Evolutionary conservation across 2,888 invertebrate species (phyloP).

Genomic region (Lamellibrachia satsuma): DNA sequence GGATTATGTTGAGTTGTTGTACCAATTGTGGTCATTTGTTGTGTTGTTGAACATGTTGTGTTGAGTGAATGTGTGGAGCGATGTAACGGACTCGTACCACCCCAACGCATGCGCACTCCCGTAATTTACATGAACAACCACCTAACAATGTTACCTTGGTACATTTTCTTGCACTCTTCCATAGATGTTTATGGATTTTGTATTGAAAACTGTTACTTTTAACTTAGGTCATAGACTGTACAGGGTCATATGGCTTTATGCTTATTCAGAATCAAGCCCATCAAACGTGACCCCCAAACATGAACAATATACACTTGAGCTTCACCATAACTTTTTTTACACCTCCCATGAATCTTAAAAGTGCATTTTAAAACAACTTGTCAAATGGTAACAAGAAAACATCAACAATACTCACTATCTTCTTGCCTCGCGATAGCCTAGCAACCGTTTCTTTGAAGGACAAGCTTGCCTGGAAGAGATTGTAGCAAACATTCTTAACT

Average conservation of each 20-base stretch:
- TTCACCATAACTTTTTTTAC: background rate
- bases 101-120: too few species aligned
- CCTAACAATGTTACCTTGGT: too few species aligned
- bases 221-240: background rate
- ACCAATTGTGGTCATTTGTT: too few species aligned
- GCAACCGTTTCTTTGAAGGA: conserved; percentile 32
- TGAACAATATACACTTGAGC: background rate
- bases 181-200: too few species aligned
- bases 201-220: background rate
- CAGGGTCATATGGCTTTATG: background rate
- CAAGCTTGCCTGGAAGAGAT: conserved; percentile 35
- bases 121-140: too few species aligned
- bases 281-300: background rate
- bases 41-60: too few species aligned
- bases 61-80: too few species aligned
- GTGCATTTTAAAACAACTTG: background rate
- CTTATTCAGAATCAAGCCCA: background rate
- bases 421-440: conserved; percentile 6
- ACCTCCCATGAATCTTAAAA: background rate
- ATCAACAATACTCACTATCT: background rate
- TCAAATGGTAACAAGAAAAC: background rate
- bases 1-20: too few species aligned
- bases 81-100: too few species aligned
- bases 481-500: background rate
- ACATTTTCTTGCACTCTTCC: too few species aligned